Evolutionary conservation across 2,113 vertebrate species (phyloP).

Genomic region (Syrrhaptes paradoxus): DNA sequence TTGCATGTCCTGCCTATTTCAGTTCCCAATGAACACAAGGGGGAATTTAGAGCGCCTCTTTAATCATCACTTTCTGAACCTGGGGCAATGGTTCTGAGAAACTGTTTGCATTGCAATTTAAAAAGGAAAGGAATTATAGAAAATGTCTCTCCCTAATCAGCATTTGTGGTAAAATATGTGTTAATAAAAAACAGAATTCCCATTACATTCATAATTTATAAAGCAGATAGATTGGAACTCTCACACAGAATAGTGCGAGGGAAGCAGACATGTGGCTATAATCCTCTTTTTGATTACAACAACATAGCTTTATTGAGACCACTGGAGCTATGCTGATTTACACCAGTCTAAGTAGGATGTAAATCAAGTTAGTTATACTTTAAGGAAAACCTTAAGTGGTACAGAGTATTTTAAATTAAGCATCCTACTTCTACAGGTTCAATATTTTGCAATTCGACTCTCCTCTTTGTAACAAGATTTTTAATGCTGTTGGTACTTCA

Average conservation of each 20-base stretch:
- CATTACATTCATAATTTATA: conserved; percentile 44
- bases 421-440: neutral
- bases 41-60: neutral
- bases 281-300: neutral
- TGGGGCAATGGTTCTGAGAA: neutral
- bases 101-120: conserved; percentile 19
- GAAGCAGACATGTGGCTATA: neutral
- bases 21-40: neutral
- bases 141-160: neutral
- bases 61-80: conserved; percentile 25
- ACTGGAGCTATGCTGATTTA: neutral
- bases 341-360: neutral
- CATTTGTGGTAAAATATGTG: conserved; percentile 37
- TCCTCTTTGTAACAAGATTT: neutral
- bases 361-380: neutral
- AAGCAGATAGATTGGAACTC: neutral
- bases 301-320: neutral
- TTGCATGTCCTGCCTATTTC: neutral
- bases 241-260: neutral
- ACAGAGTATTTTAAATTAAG: neutral
- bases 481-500: neutral
- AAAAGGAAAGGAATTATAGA: conserved; percentile 30
- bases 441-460: neutral
- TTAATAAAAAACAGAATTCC: conserved; percentile 25
- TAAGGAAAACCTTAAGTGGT: neutral